A percentile compares a stretch with the other conserved stretches of the same genome.
phyloP scores from a whole-genome alignment of 1,140 invertebrate genomes.

The Meteorus sp. region DNA sequence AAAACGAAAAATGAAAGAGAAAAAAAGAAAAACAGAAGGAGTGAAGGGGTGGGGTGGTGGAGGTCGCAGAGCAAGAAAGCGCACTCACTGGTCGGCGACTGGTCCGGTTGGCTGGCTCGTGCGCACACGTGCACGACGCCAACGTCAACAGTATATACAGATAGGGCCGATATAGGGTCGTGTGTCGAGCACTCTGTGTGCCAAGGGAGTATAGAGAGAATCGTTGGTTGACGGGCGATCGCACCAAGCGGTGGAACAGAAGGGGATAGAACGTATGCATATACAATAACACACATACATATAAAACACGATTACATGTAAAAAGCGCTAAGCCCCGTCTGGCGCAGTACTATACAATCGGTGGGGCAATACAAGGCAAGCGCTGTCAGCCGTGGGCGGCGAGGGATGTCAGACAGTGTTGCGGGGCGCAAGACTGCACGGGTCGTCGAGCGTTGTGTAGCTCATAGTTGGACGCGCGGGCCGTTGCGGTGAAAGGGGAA shows the following conservation, averaged over 20 bases:
- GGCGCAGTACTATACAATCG: slow-evolving; percentile 24
- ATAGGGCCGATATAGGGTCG: slow-evolving; percentile 1
- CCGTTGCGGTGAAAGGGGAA: neutral
- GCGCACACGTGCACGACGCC: slow-evolving; percentile 23
- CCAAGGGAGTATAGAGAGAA: neutral
- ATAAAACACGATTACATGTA: too few relatives aligned
- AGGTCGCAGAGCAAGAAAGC: slow-evolving; percentile 13
- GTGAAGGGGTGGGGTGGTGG: too few relatives aligned
- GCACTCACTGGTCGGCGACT: slow-evolving; percentile 13
- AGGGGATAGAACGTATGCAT: slow-evolving; percentile 8
- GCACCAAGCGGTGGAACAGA: slow-evolving; percentile 8
- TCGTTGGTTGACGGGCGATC: too few relatives aligned
- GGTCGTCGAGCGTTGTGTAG: slow-evolving; percentile 6
- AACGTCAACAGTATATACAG: slow-evolving; percentile 1
- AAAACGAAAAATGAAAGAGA: too few relatives aligned
- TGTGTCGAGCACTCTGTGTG: slow-evolving; percentile 26
- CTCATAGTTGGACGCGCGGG: neutral
- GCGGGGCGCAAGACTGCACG: slow-evolving; percentile 11
- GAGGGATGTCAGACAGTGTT: slow-evolving; percentile 21
- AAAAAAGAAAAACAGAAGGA: too few relatives aligned
- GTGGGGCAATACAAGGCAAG: neutral
- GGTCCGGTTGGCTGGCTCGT: slow-evolving; percentile 26
- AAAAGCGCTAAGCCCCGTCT: slow-evolving; percentile 18
- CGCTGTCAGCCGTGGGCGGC: slow-evolving; percentile 21
- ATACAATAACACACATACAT: slow-evolving; percentile 5